Conservation (phyloP, 2,888 invertebrate genomes). For the Caenorhabditis sp. region DNA sequence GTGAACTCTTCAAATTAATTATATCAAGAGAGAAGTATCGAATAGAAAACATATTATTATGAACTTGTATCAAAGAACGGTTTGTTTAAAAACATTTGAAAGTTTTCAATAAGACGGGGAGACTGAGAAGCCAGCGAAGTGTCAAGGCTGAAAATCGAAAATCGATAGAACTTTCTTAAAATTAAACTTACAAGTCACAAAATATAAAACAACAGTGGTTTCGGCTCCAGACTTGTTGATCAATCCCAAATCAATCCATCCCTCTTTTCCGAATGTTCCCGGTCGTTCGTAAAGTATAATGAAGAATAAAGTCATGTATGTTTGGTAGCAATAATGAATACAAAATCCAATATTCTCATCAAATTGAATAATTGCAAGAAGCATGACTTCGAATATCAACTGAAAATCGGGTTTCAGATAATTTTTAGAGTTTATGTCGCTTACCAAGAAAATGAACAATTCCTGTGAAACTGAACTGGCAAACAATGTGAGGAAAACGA, state of each 20-base stretch:
- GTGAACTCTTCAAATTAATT: too few species aligned
- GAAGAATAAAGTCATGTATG: not conserved
- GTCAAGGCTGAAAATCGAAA: not conserved
- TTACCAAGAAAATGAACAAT: constrained; percentile 4
- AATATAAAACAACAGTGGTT: not conserved
- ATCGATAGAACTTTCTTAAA: not conserved
- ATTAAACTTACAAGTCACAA: not conserved
- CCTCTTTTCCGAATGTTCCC: not conserved
- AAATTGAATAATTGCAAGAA: not conserved
- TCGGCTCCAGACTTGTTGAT: not conserved
- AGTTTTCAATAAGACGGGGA: not conserved
- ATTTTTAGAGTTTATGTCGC: too few species aligned
- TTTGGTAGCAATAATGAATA: constrained; percentile 2
- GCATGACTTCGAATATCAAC: not conserved
- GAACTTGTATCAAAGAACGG: too few species aligned
- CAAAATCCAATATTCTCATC: not conserved
- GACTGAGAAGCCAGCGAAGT: not conserved
- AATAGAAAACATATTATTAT: too few species aligned
- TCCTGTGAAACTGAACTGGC: not conserved
- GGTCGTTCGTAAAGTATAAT: not conserved
- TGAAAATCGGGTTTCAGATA: constrained; percentile 2
- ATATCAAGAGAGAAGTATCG: too few species aligned
- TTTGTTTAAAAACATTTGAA: too few species aligned
- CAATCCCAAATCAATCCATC: not conserved
- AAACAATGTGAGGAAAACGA: not conserved